Base-by-base conservation (phyloP, 2,888 invertebrate species). In the Aporophyla lueneburgensis region DNA sequence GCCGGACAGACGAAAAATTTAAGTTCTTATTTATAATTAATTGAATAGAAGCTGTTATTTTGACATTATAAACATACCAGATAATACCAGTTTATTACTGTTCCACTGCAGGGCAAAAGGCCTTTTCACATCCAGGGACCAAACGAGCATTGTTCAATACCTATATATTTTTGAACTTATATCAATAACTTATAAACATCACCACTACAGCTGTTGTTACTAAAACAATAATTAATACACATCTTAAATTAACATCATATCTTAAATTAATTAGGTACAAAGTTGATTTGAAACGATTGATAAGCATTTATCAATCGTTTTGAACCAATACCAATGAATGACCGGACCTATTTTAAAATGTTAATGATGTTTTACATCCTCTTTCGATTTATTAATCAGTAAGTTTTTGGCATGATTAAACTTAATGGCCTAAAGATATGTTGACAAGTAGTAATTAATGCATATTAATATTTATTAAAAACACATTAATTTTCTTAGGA, bases 291-390 rank as follows among this genome's bases (percentile, higher is more conserved):
- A n/a, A n/a, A n/a, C n/a, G n/a, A n/a, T n/a, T n/a, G n/a, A n/a
- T n/a, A n/a, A n/a, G n/a, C n/a, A n/a, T 51, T 79, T 81, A 83
- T 81, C 84, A 82, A 63, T 74, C 63, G 33, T 58, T 74, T 74
- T 58, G 79, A 62, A 53, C 40, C 43, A 70, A 46, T 68, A 65
- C 33, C 59, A 76, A 62, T 61, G 63, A 59, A 75, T 46, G 43
- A 58, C 56, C 65, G 76, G 63, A 72, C 51, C 49, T 62, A 67
- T 74, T 74, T 70, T 40, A 43, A 59, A 74, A 74, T 68, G 53
- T 84, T 87, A 72, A 85, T 58, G 80, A 76, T 62, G 40, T 65
- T 51, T 54, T 21, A 85, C 80, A 81, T 87, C 88, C 87, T 80
- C 66, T 71, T 5, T 69, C 49, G 27, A 72, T 81, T 76, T 68